Evolutionary conservation across 2,113 vertebrate species (phyloP), one percentile per base, ranked within the genome.

Genomic region (Seriola quinqueradiata): DNA sequence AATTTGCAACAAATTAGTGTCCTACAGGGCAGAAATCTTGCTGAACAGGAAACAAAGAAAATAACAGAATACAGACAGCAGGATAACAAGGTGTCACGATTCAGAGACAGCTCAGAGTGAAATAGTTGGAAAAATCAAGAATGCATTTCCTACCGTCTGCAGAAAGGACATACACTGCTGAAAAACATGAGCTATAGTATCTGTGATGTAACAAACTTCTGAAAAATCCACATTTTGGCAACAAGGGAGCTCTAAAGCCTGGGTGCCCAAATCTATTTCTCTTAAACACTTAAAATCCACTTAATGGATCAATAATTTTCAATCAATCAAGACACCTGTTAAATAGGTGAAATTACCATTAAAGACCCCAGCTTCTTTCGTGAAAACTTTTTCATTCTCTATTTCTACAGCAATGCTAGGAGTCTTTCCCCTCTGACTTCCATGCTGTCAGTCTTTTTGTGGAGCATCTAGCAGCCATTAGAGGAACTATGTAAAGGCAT

Each of bases 391-490:
- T 65, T 13, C 46, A 25, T 58, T 60, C 60, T 75, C 1, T 23
- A n/a, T 70, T 77, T 28, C 14, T 12, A 12, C 16, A 65, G 38
- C 23, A 25, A 42, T 21, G 2, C 16, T 3, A 2, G 1, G 16
- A 69, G 40, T 52, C 5, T 16, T 58, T 38, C 57, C 36, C 12
- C 23, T 58, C 36, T 34, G 6, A 16, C 55, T 59, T 52, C 23
- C 25, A 23, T 23, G 4, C n/a, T 60, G 54, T 57, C 36, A 32
- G 19, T 79, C 42, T 60, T 70, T 55, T 52, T 9, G 23, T 57
- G 21, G 5, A 71, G 60, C 61, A 77, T 34, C 59, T 54, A 63
- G 12, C 66, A 75, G 21, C 55, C 65, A 69, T 64, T 76, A 60
- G 40, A 85, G 57, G 28, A 17, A 63, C 23, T 2, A 7, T 63